Percentiles rank a stretch among this genome's conserved stretches.
Evolutionary conservation across 1,140 invertebrate genomes (phyloP).

Genomic region (Venturia canescens): DNA sequence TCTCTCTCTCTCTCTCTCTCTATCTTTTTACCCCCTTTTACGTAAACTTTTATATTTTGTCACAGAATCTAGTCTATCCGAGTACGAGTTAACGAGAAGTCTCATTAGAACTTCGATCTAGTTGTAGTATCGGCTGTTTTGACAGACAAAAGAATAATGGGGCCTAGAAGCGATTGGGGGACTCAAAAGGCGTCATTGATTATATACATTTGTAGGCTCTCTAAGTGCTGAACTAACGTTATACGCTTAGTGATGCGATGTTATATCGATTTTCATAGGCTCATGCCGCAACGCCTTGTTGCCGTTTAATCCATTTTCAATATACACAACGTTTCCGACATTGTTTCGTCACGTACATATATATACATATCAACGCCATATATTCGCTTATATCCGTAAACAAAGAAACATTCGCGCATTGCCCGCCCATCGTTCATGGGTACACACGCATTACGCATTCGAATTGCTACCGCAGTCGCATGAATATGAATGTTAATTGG

Average conservation of each 20-base stretch:
- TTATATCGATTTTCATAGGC: conserved; percentile 11
- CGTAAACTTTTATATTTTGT: conserved; percentile 43
- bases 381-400: neutral
- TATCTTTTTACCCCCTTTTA: too few relatives aligned
- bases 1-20: conserved; percentile 30
- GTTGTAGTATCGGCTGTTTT: neutral
- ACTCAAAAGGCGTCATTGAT: too few relatives aligned
- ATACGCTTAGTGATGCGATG: neutral
- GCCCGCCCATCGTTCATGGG: conserved; percentile 41
- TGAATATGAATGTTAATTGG: conserved; percentile 58
- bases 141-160: neutral
- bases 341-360: conserved; percentile 26
- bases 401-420: neutral
- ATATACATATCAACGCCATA: neutral
- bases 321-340: conserved; percentile 23
- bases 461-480: conserved; percentile 49
- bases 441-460: conserved; percentile 62
- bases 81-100: conserved; percentile 14
- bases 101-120: conserved; percentile 3
- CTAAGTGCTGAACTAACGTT: neutral
- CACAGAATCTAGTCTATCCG: neutral
- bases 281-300: conserved; percentile 35
- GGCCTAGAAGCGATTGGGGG: too few relatives aligned
- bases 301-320: conserved; percentile 41
- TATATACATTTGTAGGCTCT: too few relatives aligned